These are phyloP conservation scores for Peromyscus attwateri DNA, from an alignment of 2,797 vertebrate species.

Conservation along the genomic window DNA sequence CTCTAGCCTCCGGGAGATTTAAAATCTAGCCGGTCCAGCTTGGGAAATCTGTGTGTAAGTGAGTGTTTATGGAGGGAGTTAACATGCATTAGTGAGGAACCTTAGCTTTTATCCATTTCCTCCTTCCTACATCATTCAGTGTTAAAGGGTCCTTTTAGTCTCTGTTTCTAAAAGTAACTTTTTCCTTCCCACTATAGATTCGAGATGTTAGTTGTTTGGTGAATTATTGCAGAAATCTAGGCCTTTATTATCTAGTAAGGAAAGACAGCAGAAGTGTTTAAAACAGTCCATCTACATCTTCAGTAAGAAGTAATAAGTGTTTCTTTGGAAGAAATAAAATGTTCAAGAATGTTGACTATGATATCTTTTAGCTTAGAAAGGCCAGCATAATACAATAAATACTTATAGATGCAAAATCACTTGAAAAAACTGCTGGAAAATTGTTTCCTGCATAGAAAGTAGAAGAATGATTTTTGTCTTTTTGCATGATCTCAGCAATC, in stretches of 20 bases:
- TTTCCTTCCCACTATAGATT: neutral
- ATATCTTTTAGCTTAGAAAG: neutral
- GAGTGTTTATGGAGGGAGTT: neutral
- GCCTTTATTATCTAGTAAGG: neutral
- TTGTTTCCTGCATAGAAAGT: neutral
- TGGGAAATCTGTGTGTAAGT: neutral
- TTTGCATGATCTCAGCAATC: neutral
- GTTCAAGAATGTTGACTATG: neutral
- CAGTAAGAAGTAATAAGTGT: neutral
- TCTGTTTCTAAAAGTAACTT: neutral
- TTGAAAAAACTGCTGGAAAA: neutral
- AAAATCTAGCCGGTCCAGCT: neutral
- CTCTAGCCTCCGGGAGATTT: neutral
- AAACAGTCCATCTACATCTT: neutral
- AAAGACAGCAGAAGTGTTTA: neutral
- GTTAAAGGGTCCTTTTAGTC: neutral
- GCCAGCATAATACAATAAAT: neutral
- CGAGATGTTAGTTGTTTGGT: neutral
- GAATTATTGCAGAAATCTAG: neutral
- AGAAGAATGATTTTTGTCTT: neutral
- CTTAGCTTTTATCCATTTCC: neutral
- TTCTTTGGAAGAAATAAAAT: neutral
- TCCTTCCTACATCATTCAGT: accelerated
- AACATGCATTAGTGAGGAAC: neutral
- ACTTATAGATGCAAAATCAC: neutral